phyloP scores from a whole-genome alignment of 2,888 invertebrate species.

The Troides helena region DNA sequence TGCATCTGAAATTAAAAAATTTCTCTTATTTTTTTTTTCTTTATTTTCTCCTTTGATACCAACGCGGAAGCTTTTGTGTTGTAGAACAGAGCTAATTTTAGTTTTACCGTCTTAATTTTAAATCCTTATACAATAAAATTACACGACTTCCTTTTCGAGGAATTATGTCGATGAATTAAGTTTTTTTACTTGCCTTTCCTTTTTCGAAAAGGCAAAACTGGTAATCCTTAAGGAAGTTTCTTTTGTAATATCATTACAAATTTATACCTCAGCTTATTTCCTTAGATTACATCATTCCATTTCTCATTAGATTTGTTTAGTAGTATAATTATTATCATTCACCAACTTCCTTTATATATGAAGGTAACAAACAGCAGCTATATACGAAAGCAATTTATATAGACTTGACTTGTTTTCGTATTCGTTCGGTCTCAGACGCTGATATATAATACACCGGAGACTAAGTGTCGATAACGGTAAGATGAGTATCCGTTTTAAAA shows the following conservation, averaged over 20 bases:
- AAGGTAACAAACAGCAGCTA: no score
- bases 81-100: conserved; percentile 12
- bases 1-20: not conserved
- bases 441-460: no score
- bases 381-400: no score
- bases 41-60: not conserved
- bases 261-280: not conserved
- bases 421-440: no score
- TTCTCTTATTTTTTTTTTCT: not conserved
- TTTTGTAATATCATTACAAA: conserved; percentile 6
- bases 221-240: not conserved
- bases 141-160: conserved; percentile 16
- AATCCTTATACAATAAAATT: conserved; percentile 18
- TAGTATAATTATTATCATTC: not conserved
- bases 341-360: no score
- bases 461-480: no score
- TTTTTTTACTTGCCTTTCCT: conserved; percentile 12
- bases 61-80: not conserved
- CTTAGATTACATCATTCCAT: not conserved
- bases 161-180: conserved; percentile 13
- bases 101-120: conserved; percentile 5
- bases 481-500: no score
- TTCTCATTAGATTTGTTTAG: not conserved
- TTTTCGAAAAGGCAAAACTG: not conserved
- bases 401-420: no score